A percentile compares a stretch with the other conserved stretches of the same genome.
Evolutionary conservation across 2,113 vertebrate species (phyloP).

Genomic region (Pseudopipra pipra): DNA sequence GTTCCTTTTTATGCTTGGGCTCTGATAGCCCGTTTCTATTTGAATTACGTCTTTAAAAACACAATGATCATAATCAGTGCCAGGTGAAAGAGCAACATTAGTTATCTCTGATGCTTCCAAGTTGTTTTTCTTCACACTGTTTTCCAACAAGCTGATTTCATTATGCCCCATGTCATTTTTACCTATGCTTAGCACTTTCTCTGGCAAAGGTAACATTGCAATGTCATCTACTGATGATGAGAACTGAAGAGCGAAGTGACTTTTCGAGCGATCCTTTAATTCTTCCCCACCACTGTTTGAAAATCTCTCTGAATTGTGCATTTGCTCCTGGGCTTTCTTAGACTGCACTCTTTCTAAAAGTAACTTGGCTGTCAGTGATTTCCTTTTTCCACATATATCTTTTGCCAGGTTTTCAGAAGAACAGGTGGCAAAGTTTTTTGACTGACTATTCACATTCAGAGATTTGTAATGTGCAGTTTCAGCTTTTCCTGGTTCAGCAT

Average conservation of each 20-base stretch:
- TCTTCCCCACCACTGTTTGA: constrained; percentile 15
- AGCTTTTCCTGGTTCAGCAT: neutral
- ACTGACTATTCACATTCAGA: neutral
- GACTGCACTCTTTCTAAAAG: constrained; percentile 73
- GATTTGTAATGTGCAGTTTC: neutral
- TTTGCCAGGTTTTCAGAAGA: constrained; percentile 37
- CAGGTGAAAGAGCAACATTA: constrained; percentile 3
- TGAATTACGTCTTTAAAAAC: constrained; percentile 65
- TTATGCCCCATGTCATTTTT: constrained; percentile 66
- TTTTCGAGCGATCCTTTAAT: constrained; percentile 37
- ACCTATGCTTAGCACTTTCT: constrained; percentile 71
- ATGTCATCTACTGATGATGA: constrained; percentile 4
- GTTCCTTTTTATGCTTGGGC: constrained; percentile 38
- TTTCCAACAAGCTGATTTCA: constrained; percentile 22
- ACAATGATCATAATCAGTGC: constrained; percentile 34
- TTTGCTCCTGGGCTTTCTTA: constrained; percentile 63
- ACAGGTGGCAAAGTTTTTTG: neutral
- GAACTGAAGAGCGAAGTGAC: constrained; percentile 41
- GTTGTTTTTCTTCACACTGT: neutral
- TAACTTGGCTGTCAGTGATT: constrained; percentile 57
- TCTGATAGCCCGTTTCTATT: constrained; percentile 30
- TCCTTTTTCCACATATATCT: constrained; percentile 10
- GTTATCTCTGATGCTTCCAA: constrained; percentile 12
- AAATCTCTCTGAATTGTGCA: neutral
- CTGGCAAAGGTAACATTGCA: constrained; percentile 73